These are phyloP conservation scores for Myopa testacea DNA, from an alignment of 2,888 invertebrate genomes.

Conservation along the genomic window DNA sequence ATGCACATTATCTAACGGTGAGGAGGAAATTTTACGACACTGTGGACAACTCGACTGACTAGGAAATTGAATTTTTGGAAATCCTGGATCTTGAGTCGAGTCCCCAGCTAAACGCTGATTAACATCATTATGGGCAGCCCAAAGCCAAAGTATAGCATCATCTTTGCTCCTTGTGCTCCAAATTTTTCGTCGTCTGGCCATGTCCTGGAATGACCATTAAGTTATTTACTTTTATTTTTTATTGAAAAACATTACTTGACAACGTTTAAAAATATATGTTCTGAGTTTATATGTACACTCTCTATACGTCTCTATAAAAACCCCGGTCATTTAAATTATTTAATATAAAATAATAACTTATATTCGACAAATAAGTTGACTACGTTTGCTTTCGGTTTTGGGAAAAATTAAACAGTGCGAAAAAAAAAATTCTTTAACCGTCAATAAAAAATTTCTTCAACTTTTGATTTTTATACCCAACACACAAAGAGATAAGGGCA, in stretches of 20 bases:
- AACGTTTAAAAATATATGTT: neutral
- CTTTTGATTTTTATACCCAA: no score
- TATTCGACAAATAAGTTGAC: no score
- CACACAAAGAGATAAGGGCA: no score
- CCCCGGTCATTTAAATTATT: neutral
- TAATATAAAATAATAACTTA: neutral
- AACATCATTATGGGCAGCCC: slow-evolving; percentile 94
- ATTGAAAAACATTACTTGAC: neutral
- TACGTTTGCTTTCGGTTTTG: no score
- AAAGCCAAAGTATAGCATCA: slow-evolving; percentile 90
- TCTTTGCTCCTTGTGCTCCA: slow-evolving; percentile 78
- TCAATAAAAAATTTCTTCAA: no score
- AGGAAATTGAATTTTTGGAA: slow-evolving; percentile 93
- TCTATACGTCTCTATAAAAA: neutral
- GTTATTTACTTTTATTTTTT: neutral
- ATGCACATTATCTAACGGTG: slow-evolving; percentile 31
- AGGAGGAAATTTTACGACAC: slow-evolving; percentile 69
- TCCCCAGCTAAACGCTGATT: slow-evolving; percentile 90
- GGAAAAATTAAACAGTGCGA: no score
- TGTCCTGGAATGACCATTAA: slow-evolving; percentile 69
- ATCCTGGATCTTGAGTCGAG: slow-evolving; percentile 87
- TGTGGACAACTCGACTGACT: slow-evolving; percentile 74
- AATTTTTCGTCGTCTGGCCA: slow-evolving; percentile 80
- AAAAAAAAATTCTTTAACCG: no score
- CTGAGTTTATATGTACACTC: neutral